Evolutionary conservation across 2,797 vertebrate genomes (phyloP), one percentile per base, ranked within the genome.

Genomic region (Distichodus sexfasciatus): DNA sequence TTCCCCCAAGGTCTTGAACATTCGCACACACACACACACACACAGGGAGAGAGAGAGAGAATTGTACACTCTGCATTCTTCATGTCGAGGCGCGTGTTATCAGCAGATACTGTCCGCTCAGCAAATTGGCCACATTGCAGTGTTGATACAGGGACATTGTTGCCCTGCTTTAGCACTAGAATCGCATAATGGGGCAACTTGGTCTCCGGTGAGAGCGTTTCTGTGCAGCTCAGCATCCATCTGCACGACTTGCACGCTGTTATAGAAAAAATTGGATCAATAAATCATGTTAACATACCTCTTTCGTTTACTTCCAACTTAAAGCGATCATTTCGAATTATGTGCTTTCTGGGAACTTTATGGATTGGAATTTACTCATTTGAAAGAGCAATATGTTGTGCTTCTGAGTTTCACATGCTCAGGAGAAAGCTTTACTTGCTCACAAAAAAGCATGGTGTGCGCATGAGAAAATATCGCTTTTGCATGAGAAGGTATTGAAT

Each of bases 41-140:
- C 2, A 21, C 43, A 69, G 33, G 55, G 19, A 26, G 23, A 55
- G 50, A 26, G 58, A 55, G 36, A 41, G 23, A 54, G 28, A 72
- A 54, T 44, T 72, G 70, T 66, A 4, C 43, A 72, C 46, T 60
- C 55, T 66, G 70, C 70, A 79, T 76, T 61, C 46, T 76, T 29
- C 68, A 24, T 63, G 67, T 71, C 17, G 66, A 84, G 81, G 76
- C 54, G 69, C 28, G 78, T 76, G 79, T 76, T 76, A 84, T 89
- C 85, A 89, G 87, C 87, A 89, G 80, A 89, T 89, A 85, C 76
- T 83, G 79, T 66, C 58, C 79, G 85, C 81, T 74, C 84, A 87
- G 85, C 83, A 89, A 86, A 87, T 87, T 87, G 82, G 67, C 70
- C 82, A 69, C 83, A 76, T 81, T 14, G 64, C 78, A 63, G 33